Evolutionary conservation across 2,888 invertebrate species (phyloP), one percentile per base, ranked within the genome.

Genomic region (Lymantria monacha): DNA sequence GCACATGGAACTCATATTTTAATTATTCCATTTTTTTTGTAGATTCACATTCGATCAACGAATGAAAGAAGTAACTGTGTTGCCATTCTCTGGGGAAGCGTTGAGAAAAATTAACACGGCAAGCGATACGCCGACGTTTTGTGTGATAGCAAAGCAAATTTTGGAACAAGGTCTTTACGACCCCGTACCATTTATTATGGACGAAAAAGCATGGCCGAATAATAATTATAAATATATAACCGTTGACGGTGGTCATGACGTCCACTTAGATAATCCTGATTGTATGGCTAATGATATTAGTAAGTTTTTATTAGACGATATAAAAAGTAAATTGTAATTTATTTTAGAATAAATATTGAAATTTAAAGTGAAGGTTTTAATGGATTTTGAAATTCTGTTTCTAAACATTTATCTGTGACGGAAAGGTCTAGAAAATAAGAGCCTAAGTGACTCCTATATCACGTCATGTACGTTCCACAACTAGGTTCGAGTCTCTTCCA

Each of bases 231-330:
- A 40, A 8, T 72, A 62, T 5, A 76, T 71, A 58, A 61, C 82
- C 1, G 89, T 94, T 0, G 75, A 85, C 0, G 94, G 94, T 0
- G 84, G 87, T 44, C 94, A 94, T 53, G 94, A 94, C 61, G 83
- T 93, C 0, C 94, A 94, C 67, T 85, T 92, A 13, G 88, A 91
- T 41, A 63, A 88, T 46, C 93, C 94, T 0, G 91, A 90, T 46
- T 66, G 70, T 9, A 87, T 94, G 57, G 92, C 92, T 0, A 73
- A 73, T 0, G 74, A 88, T 54, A 74, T 93, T 7, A 51, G 72
- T 0, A 63, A 69, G 37, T 85, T 85, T 58, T 51, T 86, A 11
- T 37, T 79, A 22, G 69, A 74, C 42, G 75, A 66, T 30, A 8
- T 57, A 0, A 69, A 62, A 9, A 30, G 10, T n/a, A 46, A 42